phyloP scores from a whole-genome alignment of 2,113 vertebrate genomes.

The Mungos mungo region DNA sequence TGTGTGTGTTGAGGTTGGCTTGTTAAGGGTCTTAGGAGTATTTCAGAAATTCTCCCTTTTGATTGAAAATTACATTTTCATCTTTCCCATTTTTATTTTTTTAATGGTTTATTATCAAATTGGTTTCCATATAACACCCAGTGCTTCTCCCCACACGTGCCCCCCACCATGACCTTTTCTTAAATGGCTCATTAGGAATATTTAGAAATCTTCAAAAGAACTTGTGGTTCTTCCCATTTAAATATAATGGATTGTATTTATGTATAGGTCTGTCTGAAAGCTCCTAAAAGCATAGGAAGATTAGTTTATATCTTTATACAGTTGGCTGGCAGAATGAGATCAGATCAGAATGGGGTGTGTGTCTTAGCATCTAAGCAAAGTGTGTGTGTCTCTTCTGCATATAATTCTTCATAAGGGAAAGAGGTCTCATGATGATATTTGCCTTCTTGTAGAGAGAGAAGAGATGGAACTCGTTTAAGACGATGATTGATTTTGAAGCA shows the following conservation, averaged over 20 bases:
- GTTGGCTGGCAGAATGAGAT: not conserved
- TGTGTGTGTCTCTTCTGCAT: not conserved
- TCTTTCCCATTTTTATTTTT: not conserved
- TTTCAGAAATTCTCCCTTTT: not conserved
- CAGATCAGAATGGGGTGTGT: not conserved
- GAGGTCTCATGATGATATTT: not conserved
- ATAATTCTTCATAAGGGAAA: not conserved
- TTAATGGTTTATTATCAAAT: too few relatives aligned
- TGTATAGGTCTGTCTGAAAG: not conserved
- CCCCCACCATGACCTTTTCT: too few relatives aligned
- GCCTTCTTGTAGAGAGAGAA: slow-evolving; percentile 21
- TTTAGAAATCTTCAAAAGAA: slow-evolving; percentile 30
- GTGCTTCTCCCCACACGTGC: too few relatives aligned
- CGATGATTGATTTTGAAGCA: not conserved
- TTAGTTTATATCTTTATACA: not conserved
- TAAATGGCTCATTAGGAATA: not conserved
- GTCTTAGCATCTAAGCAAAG: not conserved
- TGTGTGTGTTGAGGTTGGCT: not conserved
- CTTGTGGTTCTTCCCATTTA: not conserved
- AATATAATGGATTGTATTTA: not conserved
- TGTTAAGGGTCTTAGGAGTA: not conserved
- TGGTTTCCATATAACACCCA: too few relatives aligned
- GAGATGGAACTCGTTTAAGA: slow-evolving; percentile 14
- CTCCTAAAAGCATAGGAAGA: not conserved
- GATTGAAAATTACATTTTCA: not conserved